phyloP scores from a whole-genome alignment of 2,888 invertebrate species.

The Torymus texanus region DNA sequence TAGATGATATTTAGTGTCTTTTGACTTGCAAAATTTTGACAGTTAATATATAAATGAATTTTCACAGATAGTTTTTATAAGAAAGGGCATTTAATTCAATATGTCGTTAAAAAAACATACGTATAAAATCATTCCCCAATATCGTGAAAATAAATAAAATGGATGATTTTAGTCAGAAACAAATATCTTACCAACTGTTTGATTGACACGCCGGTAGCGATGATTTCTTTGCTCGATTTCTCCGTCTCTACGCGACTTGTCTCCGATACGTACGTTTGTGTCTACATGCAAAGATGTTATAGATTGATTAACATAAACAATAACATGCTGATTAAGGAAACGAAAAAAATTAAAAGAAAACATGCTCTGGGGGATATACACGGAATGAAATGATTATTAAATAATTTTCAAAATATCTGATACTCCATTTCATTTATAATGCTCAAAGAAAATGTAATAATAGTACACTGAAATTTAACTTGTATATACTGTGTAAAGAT shows the following conservation, averaged over 20 bases:
- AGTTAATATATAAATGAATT: too few species aligned
- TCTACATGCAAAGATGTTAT: conserved; percentile 70
- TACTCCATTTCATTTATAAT: too few species aligned
- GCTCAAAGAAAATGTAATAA: too few species aligned
- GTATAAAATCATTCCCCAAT: neutral
- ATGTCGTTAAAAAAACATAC: neutral
- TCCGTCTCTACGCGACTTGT: conserved; percentile 71
- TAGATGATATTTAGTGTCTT: too few species aligned
- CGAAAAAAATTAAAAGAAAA: conserved; percentile 5
- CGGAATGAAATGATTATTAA: too few species aligned
- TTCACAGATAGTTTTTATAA: too few species aligned
- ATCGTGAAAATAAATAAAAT: neutral
- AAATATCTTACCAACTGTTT: conserved; percentile 75
- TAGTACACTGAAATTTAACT: too few species aligned
- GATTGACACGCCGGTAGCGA: conserved; percentile 76
- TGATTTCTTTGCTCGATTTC: conserved; percentile 73
- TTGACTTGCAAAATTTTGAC: too few species aligned
- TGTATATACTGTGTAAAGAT: too few species aligned
- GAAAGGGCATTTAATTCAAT: too few species aligned
- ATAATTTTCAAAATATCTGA: too few species aligned
- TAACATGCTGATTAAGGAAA: conserved; percentile 36
- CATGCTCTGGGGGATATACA: neutral
- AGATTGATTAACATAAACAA: conserved; percentile 32
- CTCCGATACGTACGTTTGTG: conserved; percentile 74
- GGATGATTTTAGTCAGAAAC: conserved; percentile 17